Base-by-base conservation (phyloP, 2,113 vertebrate genomes). In the Oryzias curvinotus region DNA sequence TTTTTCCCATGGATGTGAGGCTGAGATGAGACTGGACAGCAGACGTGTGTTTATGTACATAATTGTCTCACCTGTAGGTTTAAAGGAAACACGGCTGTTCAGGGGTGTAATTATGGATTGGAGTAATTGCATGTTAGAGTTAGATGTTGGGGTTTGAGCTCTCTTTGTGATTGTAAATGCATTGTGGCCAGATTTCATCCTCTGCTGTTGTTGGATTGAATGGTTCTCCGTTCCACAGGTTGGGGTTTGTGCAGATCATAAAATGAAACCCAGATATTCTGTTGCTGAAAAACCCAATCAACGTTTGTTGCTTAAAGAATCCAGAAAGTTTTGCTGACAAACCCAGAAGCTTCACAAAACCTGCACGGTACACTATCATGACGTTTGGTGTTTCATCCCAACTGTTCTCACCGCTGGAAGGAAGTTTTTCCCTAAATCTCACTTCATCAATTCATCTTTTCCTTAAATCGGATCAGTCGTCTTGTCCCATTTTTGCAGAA, bases 81-180 rank as follows among this genome's bases (percentile, higher is more conserved):
- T 52, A 25, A 28, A 62, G 61, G 45, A 42, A 55, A 36, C 16
- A 25, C 7, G 50, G 66, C 57, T 53, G 65, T 58, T 56, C 49
- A 58, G 60, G 57, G 26, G 5, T 64, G 55, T 36, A 59, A 77
- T 82, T 71, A 54, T 57, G 42, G 46, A 62, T 52, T 28, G 36
- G 16, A n/a, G 52, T 77, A 77, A 81, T 75, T 65, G 54, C 26
- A 63, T 25, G 57, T 59, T 69, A 25, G 42, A 57, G 19, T 21
- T 14, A 13, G 19, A 59, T 52, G 19, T 67, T 66, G 52, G 46
- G 25, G 48, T 70, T 68, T 72, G 3, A 45, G 16, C 36, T 48
- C 59, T 25, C 57, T 59, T 19, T 60, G 7, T 42, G 43, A 45
- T 41, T 42, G 14, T 36, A 4, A 56, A 26, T 56, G 43, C 52